These are phyloP conservation scores for Etia nguti DNA, from an alignment of 2,113 vertebrate genomes.

Conservation along the genomic window DNA sequence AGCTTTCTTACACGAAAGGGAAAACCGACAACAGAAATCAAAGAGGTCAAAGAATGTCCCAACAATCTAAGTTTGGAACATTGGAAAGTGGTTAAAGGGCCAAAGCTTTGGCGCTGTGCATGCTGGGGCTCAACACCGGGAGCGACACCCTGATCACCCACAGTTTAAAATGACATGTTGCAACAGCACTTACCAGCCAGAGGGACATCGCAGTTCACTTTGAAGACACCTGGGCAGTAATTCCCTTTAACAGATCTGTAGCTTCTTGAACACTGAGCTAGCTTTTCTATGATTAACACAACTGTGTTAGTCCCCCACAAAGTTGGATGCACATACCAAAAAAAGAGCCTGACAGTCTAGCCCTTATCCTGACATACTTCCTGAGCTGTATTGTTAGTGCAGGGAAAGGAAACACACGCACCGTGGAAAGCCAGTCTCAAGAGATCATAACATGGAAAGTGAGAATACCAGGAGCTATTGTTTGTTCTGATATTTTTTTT, in stretches of 20 bases:
- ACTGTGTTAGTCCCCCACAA: conserved; percentile 14
- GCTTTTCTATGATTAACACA: conserved; percentile 26
- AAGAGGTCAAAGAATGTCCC: not conserved
- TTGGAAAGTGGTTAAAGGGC: not conserved
- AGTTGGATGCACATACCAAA: conserved; percentile 20
- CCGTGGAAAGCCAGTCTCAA: conserved; percentile 48
- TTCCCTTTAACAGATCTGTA: conserved; percentile 37
- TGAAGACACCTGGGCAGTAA: conserved; percentile 48
- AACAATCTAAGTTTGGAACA: not conserved
- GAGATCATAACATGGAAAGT: conserved; percentile 56
- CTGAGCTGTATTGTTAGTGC: conserved; percentile 63
- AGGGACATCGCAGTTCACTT: conserved; percentile 55
- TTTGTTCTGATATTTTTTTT: not conserved
- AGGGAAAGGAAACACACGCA: conserved; percentile 50
- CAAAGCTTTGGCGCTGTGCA: not conserved
- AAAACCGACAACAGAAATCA: not conserved
- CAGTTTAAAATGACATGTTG: conserved; percentile 6
- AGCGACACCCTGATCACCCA: conserved; percentile 24
- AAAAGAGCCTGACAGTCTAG: conserved; percentile 47
- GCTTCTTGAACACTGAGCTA: not conserved
- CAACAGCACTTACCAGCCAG: conserved; percentile 62
- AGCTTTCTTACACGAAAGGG: not conserved
- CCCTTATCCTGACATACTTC: conserved; percentile 68
- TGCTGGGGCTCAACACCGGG: not conserved
- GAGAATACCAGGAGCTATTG: conserved; percentile 23